Base-by-base conservation (phyloP, 2,888 invertebrate genomes). In the Acholoe squamosa region DNA sequence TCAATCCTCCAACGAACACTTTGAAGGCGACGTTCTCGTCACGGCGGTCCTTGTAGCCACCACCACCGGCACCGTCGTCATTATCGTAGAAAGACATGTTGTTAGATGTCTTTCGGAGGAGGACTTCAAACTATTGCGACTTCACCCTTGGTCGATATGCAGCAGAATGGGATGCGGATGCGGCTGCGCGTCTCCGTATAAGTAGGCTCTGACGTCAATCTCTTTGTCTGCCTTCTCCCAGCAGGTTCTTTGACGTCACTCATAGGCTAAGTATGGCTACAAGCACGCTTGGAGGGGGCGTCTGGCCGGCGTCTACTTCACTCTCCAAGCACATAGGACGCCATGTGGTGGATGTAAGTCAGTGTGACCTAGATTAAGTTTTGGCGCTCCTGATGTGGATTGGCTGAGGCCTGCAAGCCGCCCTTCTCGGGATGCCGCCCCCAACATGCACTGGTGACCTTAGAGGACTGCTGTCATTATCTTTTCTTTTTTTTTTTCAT, bases 1-100 rank as follows among this genome's bases (percentile, higher is more conserved):
- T 98, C 92, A 99, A 97, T 92, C 99, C 99, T 80, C 99, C 99
- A 92, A 99, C 99, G 96, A 99, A 99, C 94, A 99, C 98, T 96
- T 99, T 99, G 34, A 80, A 43, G 16, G 80, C 80, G 34, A 80
- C 80, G n/a, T 80, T 80, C 22, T 80, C 80, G 80, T 80, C 33
- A 34, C 80, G 80, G 19, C 80, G 80, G 34, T 80, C 80, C 33
- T n/a, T 43, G 33, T 80, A 34, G 34, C 43, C 33, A 12, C 80
- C 80, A 34, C 80, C 80, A 34, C 34, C 33, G 22, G 34, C 80
- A 19, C 0, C 0, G 80, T 43, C 22, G 43, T 80, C 80, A 43
- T 80, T 22, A 10, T 80, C 80, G 34, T 80, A 80, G 80, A 34
- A 80, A 80, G 80, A 80, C 80, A 80, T 80, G 31, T 80, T 80